Evolutionary conservation across 2,797 vertebrate species (phyloP).

Genomic region (Bradypodion ventrale): DNA sequence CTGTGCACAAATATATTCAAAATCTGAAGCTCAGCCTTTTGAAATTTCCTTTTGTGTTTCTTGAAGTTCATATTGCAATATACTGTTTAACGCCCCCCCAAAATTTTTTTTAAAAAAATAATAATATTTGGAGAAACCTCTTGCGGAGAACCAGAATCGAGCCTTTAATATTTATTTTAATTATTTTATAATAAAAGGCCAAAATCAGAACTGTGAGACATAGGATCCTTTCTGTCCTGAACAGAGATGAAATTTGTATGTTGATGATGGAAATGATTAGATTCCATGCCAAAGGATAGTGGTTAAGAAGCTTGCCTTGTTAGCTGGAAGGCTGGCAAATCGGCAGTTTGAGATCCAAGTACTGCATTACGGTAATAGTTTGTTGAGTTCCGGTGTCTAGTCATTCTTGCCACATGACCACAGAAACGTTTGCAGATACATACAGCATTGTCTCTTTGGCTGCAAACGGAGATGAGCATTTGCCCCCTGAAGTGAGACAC

Average conservation of each 20-base stretch:
- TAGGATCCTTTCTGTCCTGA: not conserved
- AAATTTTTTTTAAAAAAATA: not conserved
- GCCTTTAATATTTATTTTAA: not conserved
- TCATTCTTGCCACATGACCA: too few relatives aligned
- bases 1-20: not conserved
- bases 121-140: not conserved
- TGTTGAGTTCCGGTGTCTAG: too few relatives aligned
- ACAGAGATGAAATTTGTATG: not conserved
- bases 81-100: not conserved
- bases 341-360: too few relatives aligned
- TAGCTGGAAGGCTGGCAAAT: too few relatives aligned
- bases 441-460: too few relatives aligned
- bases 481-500: too few relatives aligned
- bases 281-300: slow-evolving; percentile 4
- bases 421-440: too few relatives aligned
- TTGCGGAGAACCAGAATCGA: not conserved
- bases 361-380: too few relatives aligned
- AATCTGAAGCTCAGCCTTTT: not conserved
- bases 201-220: not conserved
- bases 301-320: too few relatives aligned
- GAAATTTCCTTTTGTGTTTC: not conserved
- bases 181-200: not conserved
- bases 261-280: slow-evolving; percentile 18
- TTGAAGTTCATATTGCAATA: not conserved
- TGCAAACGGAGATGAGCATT: too few relatives aligned